Percentiles rank a stretch among this genome's conserved stretches.
phyloP scores from a whole-genome alignment of 2,888 invertebrate species.

The Zele albiditarsus region DNA sequence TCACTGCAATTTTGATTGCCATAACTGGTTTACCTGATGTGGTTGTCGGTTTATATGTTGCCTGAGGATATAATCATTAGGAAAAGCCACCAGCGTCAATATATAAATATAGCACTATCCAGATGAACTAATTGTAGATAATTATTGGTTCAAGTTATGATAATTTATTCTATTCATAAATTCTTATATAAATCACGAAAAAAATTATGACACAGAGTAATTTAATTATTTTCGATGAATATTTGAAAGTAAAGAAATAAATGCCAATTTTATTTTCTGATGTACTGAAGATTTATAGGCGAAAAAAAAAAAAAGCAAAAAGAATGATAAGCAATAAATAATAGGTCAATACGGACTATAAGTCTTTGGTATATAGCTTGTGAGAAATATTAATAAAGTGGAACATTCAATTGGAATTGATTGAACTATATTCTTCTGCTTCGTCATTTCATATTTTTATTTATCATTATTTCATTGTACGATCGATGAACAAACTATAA shows the following conservation, averaged over 20 bases:
- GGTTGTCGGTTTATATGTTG: not conserved
- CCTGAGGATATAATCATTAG: not conserved
- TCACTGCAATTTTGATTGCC: not conserved
- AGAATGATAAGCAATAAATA: not conserved
- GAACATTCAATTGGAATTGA: slow-evolving; percentile 27
- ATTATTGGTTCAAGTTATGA: not conserved
- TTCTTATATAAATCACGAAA: not conserved
- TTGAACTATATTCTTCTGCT: slow-evolving; percentile 17
- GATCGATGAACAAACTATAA: not conserved
- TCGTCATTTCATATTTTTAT: slow-evolving; percentile 7
- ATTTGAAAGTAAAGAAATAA: not conserved
- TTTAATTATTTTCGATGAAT: too few species aligned
- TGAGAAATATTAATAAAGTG: slow-evolving; percentile 8
- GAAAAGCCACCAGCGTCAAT: not conserved
- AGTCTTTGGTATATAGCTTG: not conserved
- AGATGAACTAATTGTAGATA: slow-evolving; percentile 3
- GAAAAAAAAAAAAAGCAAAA: not conserved
- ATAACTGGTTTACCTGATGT: not conserved
- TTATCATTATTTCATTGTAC: slow-evolving; percentile 5
- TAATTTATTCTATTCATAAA: not conserved
- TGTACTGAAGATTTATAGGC: not conserved
- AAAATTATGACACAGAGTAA: not conserved
- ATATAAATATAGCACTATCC: not conserved
- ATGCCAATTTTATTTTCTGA: not conserved
- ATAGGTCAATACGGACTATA: not conserved